Conservation (phyloP, 1,140 invertebrate genomes). For the Idris sp. region DNA sequence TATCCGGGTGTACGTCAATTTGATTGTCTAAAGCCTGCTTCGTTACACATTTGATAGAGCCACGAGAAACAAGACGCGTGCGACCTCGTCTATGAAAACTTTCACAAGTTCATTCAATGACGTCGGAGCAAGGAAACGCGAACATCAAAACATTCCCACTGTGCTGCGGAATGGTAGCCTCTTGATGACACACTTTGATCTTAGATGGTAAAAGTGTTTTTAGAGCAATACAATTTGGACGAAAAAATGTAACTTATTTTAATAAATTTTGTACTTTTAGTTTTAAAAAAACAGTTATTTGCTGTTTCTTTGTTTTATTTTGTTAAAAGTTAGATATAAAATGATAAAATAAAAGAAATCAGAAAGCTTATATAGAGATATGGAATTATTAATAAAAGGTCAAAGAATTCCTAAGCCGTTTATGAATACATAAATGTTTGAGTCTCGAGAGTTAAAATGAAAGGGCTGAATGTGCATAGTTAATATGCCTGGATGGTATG, state of each 20-base stretch:
- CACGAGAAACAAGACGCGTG: constrained; percentile 24
- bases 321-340: too few species aligned
- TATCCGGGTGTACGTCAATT: too few species aligned
- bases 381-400: constrained; percentile 48
- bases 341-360: constrained; percentile 1
- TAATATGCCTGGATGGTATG: constrained; percentile 12
- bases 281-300: too few species aligned
- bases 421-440: constrained; percentile 29
- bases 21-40: constrained; percentile 1
- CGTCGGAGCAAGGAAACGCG: constrained; percentile 55
- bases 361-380: constrained; percentile 19
- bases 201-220: constrained; percentile 2
- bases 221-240: neutral
- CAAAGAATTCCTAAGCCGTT: constrained; percentile 37
- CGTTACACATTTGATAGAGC: constrained; percentile 27
- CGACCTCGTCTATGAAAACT: constrained; percentile 61
- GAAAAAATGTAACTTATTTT: too few species aligned
- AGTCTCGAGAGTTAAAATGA: constrained; percentile 23
- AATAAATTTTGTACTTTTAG: too few species aligned
- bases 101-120: constrained; percentile 64
- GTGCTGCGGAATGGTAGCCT: constrained; percentile 28
- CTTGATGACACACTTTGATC: constrained; percentile 23
- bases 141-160: constrained; percentile 54
- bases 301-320: too few species aligned
- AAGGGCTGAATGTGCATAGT: constrained; percentile 23